Conservation (phyloP, 2,113 vertebrate species). For the Ameiurus melas region DNA sequence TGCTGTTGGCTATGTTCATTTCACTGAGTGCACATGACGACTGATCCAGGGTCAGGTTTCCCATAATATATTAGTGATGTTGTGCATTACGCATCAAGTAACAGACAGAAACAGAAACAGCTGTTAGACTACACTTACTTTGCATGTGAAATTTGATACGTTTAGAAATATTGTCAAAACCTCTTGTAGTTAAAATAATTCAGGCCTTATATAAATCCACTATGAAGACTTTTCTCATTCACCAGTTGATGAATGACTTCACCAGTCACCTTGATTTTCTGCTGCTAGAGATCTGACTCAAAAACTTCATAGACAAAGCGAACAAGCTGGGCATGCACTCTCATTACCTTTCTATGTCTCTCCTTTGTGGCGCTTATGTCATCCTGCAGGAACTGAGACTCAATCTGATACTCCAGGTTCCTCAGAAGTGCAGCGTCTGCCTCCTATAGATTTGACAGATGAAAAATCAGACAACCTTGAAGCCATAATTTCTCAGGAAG, state of each 20-base stretch:
- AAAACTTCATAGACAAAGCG: background rate
- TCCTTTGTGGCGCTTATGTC: constrained; percentile 88
- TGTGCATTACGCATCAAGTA: background rate
- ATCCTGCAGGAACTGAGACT: constrained; percentile 92
- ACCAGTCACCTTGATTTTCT: background rate
- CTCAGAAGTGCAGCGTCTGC: constrained; percentile 83
- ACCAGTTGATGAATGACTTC: background rate
- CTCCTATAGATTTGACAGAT: constrained; percentile 71
- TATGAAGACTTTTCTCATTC: background rate
- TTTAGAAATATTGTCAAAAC: background rate
- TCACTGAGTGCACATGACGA: background rate
- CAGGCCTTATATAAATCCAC: background rate
- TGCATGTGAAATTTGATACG: background rate
- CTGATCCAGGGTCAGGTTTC: background rate
- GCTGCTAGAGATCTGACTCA: background rate
- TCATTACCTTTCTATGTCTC: constrained; percentile 85
- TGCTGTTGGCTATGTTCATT: background rate
- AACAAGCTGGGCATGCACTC: background rate
- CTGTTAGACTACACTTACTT: background rate
- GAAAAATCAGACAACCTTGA: constrained; percentile 4
- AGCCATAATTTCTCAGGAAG: background rate
- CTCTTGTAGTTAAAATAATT: background rate
- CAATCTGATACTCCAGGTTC: constrained; percentile 88
- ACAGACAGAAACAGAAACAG: background rate
- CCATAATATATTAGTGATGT: background rate